Evolutionary conservation across 2,113 vertebrate species (phyloP).

Genomic region (Leptobrachium leishanense): DNA sequence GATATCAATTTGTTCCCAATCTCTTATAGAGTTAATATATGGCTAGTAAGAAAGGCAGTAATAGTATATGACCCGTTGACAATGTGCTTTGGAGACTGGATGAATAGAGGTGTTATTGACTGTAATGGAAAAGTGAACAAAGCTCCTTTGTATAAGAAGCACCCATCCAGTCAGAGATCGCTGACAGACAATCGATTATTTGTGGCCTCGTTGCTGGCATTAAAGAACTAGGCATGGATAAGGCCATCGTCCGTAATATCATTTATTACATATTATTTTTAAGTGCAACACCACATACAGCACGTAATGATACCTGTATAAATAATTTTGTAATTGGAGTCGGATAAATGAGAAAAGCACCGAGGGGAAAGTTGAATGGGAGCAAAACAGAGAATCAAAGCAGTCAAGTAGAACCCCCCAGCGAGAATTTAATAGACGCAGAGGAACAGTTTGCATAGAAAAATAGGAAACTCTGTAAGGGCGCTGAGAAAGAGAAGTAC

Average conservation of each 20-base stretch:
- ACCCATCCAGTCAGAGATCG: background rate
- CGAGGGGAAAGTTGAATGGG: background rate
- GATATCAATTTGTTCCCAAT: too few relatives aligned
- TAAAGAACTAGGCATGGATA: background rate
- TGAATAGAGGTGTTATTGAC: background rate
- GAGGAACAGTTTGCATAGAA: background rate
- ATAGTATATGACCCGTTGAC: background rate
- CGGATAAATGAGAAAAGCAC: too few relatives aligned
- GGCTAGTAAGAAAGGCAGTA: background rate
- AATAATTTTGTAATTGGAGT: too few relatives aligned
- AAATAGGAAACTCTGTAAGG: background rate
- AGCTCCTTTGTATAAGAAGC: constrained; percentile 1
- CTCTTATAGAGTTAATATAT: background rate
- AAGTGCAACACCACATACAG: background rate
- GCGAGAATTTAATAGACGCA: background rate
- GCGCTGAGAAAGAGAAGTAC: background rate
- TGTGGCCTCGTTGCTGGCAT: background rate
- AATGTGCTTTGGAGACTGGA: background rate
- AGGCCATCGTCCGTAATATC: background rate
- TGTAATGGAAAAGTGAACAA: background rate
- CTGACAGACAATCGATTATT: background rate
- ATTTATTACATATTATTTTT: background rate
- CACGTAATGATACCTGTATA: too few relatives aligned
- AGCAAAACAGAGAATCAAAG: background rate
- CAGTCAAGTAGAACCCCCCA: background rate